Base-by-base conservation (phyloP, 2,888 invertebrate species). In the Calliopum simillimum region DNA sequence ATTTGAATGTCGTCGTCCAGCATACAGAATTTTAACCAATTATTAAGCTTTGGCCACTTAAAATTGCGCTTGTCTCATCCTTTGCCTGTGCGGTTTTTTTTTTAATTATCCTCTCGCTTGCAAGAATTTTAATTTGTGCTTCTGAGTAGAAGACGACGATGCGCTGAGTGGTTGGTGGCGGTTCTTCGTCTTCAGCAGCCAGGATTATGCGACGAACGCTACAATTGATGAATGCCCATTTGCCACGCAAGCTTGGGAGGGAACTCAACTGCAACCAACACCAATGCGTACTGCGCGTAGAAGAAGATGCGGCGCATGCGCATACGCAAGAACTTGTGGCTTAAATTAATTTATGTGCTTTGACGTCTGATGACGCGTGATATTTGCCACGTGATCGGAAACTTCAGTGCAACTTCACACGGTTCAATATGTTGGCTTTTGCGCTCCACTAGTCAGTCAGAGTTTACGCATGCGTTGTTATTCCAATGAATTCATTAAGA, bases 141-240 rank as follows among this genome's bases (percentile, higher is more conserved):
- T 49, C 33, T 61, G 33, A 41, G 58, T 19, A 47, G 41, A 5
- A 58, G 25, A 53, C 13, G 33, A 56, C 19, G 19, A n/a, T n/a
- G n/a, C 8, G 33, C 33, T 33, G 33, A 33, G 33, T 33, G 8
- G 33, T 33, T 33, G 8, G 33, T 33, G 33, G 33, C 4, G 33
- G 33, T 33, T 6, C 73, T 73, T 76, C 80, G 79, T 81, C 81
- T 81, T 82, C 79, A 81, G 82, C 81, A 79, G 80, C 79, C 81
- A 82, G 81, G 33, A 33, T 8, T 33, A 81, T 79, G 76, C 80
- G 78, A 76, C 66, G 41, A 19, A 33, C 47, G 43, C 19, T 70
- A 71, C 73, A 75, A 72, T 78, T 84, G 83, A 84, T 84, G 81
- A 82, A 84, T 84, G 83, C 82, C 65, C 72, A 49, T 56, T 74